Evolutionary conservation across 2,888 invertebrate genomes (phyloP).

Genomic region (Nomada hirtipes): DNA sequence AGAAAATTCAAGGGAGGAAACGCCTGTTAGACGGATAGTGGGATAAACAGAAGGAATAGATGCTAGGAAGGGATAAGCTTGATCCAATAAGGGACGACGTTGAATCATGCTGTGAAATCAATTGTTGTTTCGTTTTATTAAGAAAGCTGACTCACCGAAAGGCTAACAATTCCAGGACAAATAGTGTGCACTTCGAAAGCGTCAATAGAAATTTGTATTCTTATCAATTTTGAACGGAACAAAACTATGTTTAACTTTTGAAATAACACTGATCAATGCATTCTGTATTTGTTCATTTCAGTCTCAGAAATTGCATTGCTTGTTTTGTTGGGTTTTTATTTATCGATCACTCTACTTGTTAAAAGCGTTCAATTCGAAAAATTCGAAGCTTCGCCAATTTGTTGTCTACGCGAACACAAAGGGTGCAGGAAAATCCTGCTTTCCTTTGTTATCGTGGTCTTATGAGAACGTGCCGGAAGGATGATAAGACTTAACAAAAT

Average conservation of each 20-base stretch:
- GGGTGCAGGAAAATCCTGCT: neutral
- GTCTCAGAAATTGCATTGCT: no score
- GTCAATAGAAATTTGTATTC: neutral
- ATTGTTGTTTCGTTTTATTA: conserved; percentile 13
- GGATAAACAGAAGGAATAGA: conserved; percentile 15
- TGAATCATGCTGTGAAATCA: conserved; percentile 14
- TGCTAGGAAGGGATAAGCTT: neutral
- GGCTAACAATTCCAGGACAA: neutral
- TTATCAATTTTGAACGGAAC: no score
- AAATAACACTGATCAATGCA: no score
- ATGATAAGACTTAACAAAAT: conserved; percentile 29
- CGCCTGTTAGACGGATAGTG: conserved; percentile 8
- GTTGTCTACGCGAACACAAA: neutral
- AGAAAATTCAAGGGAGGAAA: conserved; percentile 10
- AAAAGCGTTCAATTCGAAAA: neutral
- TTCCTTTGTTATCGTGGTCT: conserved; percentile 10
- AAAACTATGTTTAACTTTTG: no score
- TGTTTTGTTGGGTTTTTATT: neutral
- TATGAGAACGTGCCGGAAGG: neutral
- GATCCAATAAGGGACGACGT: conserved; percentile 34
- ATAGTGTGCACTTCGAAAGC: neutral
- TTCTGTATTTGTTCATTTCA: no score
- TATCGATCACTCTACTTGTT: neutral
- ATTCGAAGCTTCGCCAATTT: neutral
- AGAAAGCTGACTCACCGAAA: neutral